A percentile compares a stretch with the other conserved stretches of the same genome.
phyloP scores from a whole-genome alignment of 2,113 vertebrate genomes.

The Apodemus speciosus region DNA sequence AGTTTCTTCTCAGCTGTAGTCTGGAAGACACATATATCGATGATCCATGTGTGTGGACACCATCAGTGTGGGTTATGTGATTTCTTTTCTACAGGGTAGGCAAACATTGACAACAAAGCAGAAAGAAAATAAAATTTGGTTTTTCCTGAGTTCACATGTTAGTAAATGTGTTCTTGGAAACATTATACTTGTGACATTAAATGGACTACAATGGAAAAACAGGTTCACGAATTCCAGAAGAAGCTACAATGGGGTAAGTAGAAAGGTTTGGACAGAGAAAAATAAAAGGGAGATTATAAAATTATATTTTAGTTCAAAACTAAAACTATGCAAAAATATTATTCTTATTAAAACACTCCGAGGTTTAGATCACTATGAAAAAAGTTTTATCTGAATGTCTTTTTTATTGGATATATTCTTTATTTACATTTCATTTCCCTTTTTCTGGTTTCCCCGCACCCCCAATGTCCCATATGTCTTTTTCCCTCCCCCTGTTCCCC shows the following conservation, averaged over 20 bases:
- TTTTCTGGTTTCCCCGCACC: no score
- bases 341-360: background rate
- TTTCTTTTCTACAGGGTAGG: background rate
- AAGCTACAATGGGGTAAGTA: background rate
- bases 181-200: background rate
- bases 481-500: no score
- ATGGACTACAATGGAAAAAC: background rate
- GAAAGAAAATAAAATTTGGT: constrained; percentile 20
- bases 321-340: background rate
- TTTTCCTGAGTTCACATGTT: background rate
- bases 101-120: constrained; percentile 38
- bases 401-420: no score
- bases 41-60: background rate
- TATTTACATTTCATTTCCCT: no score
- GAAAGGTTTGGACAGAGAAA: background rate
- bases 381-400: background rate
- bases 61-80: background rate
- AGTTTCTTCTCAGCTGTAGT: background rate
- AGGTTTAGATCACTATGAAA: constrained; percentile 14
- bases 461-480: no score
- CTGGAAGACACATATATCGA: background rate
- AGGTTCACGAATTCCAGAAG: background rate
- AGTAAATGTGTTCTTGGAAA: background rate
- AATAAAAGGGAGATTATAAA: background rate
- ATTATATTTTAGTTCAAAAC: background rate